These are phyloP conservation scores for Corythornis vintsioides DNA, from an alignment of 2,113 vertebrate genomes.

Conservation along the genomic window DNA sequence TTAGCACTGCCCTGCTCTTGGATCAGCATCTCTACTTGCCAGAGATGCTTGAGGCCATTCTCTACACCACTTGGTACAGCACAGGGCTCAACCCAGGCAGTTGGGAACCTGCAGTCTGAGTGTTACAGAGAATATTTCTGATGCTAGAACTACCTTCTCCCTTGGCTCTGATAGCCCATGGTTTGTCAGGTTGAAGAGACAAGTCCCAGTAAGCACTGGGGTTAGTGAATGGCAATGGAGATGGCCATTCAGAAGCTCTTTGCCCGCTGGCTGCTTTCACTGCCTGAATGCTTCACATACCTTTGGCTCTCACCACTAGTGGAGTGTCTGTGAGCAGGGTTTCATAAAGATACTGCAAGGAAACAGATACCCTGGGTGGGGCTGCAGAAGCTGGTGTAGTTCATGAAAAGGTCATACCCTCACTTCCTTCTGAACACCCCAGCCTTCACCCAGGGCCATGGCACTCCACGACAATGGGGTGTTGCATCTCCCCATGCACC, in stretches of 20 bases:
- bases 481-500: not conserved
- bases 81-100: not conserved
- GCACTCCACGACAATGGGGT: rapidly evolving
- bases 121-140: not conserved
- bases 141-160: not conserved
- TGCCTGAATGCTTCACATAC: not conserved
- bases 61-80: not conserved
- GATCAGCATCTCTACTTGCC: not conserved
- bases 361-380: not conserved
- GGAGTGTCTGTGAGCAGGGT: not conserved
- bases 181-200: not conserved
- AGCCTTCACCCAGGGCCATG: not conserved
- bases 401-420: not conserved
- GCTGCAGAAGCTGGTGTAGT: not conserved
- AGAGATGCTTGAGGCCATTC: not conserved
- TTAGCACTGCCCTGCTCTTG: not conserved
- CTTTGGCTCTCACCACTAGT: not conserved
- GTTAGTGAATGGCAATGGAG: not conserved
- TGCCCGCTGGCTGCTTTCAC: not conserved
- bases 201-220: not conserved
- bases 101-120: not conserved
- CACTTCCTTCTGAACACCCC: not conserved
- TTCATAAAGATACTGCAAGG: not conserved
- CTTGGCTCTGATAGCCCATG: not conserved
- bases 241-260: conserved; percentile 10